These are phyloP conservation scores for Coenonympha arcania DNA, from an alignment of 2,888 invertebrate species.

Conservation along the genomic window DNA sequence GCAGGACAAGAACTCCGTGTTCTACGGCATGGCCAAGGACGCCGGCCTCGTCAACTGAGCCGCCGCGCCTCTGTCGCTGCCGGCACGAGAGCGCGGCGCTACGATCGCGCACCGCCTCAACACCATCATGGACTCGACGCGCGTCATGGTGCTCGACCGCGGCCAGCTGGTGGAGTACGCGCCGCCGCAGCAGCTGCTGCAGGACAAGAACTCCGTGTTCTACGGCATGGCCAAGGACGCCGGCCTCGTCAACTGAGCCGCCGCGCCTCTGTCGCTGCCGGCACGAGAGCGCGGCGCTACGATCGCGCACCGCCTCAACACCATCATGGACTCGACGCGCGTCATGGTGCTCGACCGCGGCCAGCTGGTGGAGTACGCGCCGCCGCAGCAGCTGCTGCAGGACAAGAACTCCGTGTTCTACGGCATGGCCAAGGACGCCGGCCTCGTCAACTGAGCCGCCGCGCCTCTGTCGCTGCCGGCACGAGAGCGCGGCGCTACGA, in stretches of 20 bases:
- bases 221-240: conserved; percentile 91
- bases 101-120: conserved; percentile 95
- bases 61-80: no score
- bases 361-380: conserved; percentile 83
- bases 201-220: conserved; percentile 80
- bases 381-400: conserved; percentile 79
- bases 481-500: conserved; percentile 94
- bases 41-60: conserved; percentile 77
- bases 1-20: conserved; percentile 78
- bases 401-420: conserved; percentile 82
- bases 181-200: conserved; percentile 79
- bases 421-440: conserved; percentile 90
- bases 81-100: no score
- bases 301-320: conserved; percentile 94
- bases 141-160: conserved; percentile 86
- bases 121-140: conserved; percentile 92
- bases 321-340: conserved; percentile 91
- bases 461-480: no score
- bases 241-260: conserved; percentile 72
- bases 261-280: no score
- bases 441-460: conserved; percentile 70
- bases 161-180: conserved; percentile 86
- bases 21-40: conserved; percentile 90
- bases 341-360: conserved; percentile 88
- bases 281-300: conserved; percentile 95